phyloP scores from a whole-genome alignment of 2,797 vertebrate genomes.

The Sebastes nivosus region DNA sequence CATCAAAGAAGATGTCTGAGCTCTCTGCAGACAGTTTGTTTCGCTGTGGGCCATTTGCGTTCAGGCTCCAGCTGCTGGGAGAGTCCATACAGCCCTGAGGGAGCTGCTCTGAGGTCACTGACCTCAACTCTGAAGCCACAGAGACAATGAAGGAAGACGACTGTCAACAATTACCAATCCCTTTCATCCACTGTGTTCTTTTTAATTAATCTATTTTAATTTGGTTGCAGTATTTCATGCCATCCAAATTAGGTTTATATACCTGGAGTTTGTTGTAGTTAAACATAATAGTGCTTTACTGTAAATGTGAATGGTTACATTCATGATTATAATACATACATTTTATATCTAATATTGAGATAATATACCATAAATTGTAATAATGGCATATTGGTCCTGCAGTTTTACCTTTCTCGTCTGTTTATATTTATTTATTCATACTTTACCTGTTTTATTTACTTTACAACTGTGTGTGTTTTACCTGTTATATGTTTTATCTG shows the following conservation, averaged over 20 bases:
- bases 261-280: neutral
- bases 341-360: neutral
- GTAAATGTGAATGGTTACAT: neutral
- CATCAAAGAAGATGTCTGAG: neutral
- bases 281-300: neutral
- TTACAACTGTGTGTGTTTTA: too few relatives aligned
- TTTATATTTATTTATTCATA: too few relatives aligned
- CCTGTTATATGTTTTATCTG: too few relatives aligned
- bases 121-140: constrained; percentile 38
- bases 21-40: constrained; percentile 14
- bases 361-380: neutral
- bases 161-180: constrained; percentile 4
- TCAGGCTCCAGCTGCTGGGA: constrained; percentile 48
- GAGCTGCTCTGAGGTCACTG: constrained; percentile 54
- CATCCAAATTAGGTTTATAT: neutral
- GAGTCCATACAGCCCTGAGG: constrained; percentile 56
- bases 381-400: neutral
- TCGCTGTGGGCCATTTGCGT: constrained; percentile 49
- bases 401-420: neutral
- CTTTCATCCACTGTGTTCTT: neutral
- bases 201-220: neutral
- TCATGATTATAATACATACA: neutral
- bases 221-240: neutral
- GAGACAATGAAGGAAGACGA: constrained; percentile 12
- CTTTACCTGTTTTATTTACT: too few relatives aligned